Conservation (phyloP, 2,888 invertebrate species). For the Sphaeridia pumilis region DNA sequence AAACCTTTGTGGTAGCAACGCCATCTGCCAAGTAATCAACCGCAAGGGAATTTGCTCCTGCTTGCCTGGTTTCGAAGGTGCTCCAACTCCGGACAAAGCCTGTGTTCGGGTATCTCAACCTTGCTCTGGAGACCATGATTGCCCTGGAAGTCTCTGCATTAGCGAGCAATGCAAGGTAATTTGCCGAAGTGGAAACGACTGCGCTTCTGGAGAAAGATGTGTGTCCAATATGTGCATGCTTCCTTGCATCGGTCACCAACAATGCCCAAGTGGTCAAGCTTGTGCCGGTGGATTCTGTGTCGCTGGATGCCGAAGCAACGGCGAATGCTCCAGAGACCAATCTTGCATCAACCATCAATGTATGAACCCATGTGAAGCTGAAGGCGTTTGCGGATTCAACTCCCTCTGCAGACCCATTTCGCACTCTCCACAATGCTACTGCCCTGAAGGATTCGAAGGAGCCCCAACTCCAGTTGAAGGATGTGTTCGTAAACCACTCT, state of each 20-base stretch:
- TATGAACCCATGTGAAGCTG: slow-evolving; percentile 62
- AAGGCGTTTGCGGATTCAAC: slow-evolving; percentile 59
- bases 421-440: slow-evolving; percentile 49
- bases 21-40: slow-evolving; percentile 64
- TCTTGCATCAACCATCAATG: slow-evolving; percentile 77
- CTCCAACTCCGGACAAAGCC: slow-evolving; percentile 50
- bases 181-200: slow-evolving; percentile 63
- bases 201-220: slow-evolving; percentile 67
- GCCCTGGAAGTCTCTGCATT: slow-evolving; percentile 64
- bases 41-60: slow-evolving; percentile 59
- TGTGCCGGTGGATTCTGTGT: slow-evolving; percentile 68
- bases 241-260: slow-evolving; percentile 68
- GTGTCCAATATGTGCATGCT: slow-evolving; percentile 62
- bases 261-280: slow-evolving; percentile 66
- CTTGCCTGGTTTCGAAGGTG: slow-evolving; percentile 60
- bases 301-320: slow-evolving; percentile 71
- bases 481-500: slow-evolving; percentile 66
- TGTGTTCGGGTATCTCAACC: slow-evolving; percentile 58
- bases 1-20: slow-evolving; percentile 64
- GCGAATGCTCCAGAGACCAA: slow-evolving; percentile 61
- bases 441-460: slow-evolving; percentile 73
- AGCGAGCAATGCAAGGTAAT: slow-evolving; percentile 73
- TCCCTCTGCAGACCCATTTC: slow-evolving; percentile 50
- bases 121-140: slow-evolving; percentile 61
- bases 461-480: slow-evolving; percentile 79